Evolutionary conservation across 2,888 invertebrate species (phyloP).

Genomic region (Incurvaria masculella): DNA sequence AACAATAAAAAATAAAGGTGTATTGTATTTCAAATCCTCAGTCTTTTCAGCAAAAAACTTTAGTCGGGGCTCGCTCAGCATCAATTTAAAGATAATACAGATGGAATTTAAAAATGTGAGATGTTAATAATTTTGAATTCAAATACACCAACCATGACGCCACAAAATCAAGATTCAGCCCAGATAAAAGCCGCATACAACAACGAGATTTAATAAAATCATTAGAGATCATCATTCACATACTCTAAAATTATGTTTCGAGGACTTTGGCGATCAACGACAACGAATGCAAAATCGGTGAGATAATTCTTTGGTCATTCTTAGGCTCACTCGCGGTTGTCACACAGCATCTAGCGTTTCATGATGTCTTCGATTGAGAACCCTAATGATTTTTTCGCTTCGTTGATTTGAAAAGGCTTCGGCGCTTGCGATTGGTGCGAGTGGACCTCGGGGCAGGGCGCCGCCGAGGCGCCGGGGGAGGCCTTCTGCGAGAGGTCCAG

Average conservation of each 20-base stretch:
- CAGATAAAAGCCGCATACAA: no score
- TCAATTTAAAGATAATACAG: no score
- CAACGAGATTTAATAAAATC: background rate
- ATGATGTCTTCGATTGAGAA: constrained; percentile 89
- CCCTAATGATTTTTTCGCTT: constrained; percentile 56
- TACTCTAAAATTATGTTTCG: background rate
- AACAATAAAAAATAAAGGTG: constrained; percentile 34
- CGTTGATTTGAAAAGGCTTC: constrained; percentile 38
- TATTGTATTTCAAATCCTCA: constrained; percentile 35
- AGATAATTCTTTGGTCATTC: constrained; percentile 33
- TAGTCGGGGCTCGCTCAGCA: no score
- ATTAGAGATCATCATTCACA: background rate
- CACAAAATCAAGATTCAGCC: no score
- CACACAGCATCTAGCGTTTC: constrained; percentile 61
- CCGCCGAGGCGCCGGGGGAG: constrained; percentile 29
- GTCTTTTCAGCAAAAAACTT: constrained; percentile 32
- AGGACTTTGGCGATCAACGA: background rate
- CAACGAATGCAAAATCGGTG: constrained; percentile 20
- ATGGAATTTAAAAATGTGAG: no score
- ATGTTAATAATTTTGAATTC: no score
- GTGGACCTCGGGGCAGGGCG: constrained; percentile 26
- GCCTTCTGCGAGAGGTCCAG: constrained; percentile 59
- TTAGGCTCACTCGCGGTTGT: constrained; percentile 1
- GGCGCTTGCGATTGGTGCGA: constrained; percentile 20
- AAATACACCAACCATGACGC: no score